Conservation (phyloP, 2,113 vertebrate species). For the Bos taurus region ARS-UCD2.0 NC_037357.1:126092001-126092500, state of each 20-base stretch:
- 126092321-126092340: neutral
- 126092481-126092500: neutral
- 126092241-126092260: neutral
- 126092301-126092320: neutral
- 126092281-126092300: neutral
- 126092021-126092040: neutral
- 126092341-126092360: neutral
- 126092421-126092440: neutral
- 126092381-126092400: neutral
- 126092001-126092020: neutral
- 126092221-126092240: neutral
- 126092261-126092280: neutral
- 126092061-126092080: neutral
- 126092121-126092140: neutral
- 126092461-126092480: neutral
- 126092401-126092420: neutral
- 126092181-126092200: neutral
- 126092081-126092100: neutral
- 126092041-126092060: neutral
- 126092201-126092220: neutral
- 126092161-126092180: neutral
- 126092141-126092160: neutral
- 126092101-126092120: neutral
- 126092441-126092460: neutral
- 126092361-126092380: neutral